Percentiles rank a stretch among this genome's conserved stretches.
Evolutionary conservation across 2,113 vertebrate species (phyloP).

Genomic region (Irena cyanogastra): DNA sequence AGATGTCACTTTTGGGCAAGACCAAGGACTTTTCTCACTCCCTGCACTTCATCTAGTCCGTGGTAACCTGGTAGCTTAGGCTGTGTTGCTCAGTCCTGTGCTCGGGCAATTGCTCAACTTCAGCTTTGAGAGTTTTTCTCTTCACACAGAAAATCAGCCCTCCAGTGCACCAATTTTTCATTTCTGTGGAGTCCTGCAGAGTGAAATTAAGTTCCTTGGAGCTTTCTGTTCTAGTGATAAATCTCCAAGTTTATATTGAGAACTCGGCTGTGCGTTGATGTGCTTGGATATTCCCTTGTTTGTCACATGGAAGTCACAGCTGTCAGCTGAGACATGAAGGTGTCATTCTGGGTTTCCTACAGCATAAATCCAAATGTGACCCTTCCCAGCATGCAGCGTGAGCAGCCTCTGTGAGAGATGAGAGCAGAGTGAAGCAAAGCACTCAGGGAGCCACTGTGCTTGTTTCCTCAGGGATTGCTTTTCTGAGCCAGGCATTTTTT

Average conservation of each 20-base stretch:
- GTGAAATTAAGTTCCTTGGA: neutral
- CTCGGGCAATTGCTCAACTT: neutral
- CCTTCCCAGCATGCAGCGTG: neutral
- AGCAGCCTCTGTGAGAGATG: neutral
- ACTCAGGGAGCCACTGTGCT: neutral
- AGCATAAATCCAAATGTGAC: neutral
- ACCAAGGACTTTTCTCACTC: neutral
- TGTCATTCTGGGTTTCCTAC: neutral
- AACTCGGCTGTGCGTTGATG: neutral
- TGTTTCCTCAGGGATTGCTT: neutral
- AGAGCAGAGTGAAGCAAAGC: neutral
- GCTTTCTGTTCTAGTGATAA: neutral
- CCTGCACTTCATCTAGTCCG: neutral
- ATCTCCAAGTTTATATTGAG: neutral
- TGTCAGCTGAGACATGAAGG: neutral
- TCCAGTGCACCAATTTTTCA: neutral
- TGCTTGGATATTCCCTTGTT: neutral
- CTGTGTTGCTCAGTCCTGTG: neutral
- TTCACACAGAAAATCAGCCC: neutral
- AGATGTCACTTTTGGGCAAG: neutral
- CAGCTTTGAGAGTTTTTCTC: neutral
- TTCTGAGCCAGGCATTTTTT: neutral
- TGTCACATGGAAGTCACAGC: neutral
- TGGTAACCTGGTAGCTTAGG: neutral
- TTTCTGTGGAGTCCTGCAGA: neutral